Percentiles rank a stretch among this genome's conserved stretches.
These are phyloP conservation scores for Muscicapa adusta DNA, from an alignment of 2,113 vertebrate species.

Conservation along the genomic window DNA sequence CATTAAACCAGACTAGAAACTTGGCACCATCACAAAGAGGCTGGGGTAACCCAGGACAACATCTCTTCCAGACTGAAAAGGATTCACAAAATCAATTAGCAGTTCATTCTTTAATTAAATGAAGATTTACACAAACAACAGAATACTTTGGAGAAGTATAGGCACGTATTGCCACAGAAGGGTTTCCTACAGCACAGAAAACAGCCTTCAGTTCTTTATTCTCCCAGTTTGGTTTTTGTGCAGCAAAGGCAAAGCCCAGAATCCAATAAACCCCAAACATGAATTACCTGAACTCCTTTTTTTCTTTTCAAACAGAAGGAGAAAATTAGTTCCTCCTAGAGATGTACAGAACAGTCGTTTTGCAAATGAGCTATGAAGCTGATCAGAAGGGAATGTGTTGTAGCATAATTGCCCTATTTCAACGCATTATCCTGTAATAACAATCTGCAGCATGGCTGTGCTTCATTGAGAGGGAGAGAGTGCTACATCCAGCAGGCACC, in stretches of 20 bases:
- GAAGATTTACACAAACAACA: background rate
- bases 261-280: background rate
- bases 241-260: background rate
- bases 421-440: background rate
- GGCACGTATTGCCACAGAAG: background rate
- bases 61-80: background rate
- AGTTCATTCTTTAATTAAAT: slow-evolving; percentile 31
- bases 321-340: background rate
- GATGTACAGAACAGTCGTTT: background rate
- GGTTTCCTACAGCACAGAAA: background rate
- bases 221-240: background rate
- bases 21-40: background rate
- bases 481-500: background rate
- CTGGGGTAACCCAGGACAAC: background rate
- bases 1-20: background rate
- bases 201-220: background rate
- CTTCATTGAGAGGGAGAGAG: background rate
- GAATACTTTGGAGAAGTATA: background rate
- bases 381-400: background rate
- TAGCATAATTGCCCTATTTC: background rate
- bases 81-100: background rate
- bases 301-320: background rate
- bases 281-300: background rate
- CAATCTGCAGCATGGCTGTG: background rate
- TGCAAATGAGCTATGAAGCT: background rate